Evolutionary conservation across 2,888 invertebrate species (phyloP), one percentile per base, ranked within the genome.

Genomic region (Pollenia angustigena): DNA sequence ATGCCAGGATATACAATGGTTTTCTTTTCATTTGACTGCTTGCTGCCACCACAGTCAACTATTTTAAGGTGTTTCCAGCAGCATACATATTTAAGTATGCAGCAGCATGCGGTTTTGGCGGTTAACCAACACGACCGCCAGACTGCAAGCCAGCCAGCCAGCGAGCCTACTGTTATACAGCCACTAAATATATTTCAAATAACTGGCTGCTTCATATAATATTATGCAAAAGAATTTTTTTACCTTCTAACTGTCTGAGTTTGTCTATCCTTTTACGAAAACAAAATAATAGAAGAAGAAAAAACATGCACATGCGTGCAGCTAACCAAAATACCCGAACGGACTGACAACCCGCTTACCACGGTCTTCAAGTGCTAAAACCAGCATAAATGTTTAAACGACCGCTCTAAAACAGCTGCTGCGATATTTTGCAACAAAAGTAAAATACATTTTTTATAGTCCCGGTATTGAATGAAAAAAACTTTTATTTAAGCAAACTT

Each of bases 241-340:
- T 69, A 62, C 81, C 69, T 71, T 75, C 74, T 75, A 75, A 79
- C 84, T 81, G 85, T 72, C 81, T 78, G 42, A 72, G 10, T 60
- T 32, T 6, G 16, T 64, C 23, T 68, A 72, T 75, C 62, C 50
- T 69, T n/a, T 69, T 71, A 42, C 56, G 71, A 68, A 54, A 69
- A 23, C 64, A 74, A 60, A 1, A 58, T n/a, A 52, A 54, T 18
- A 54, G 18, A 54, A 18, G 9, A 23, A 10, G 7, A 79, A 48
- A 78, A 69, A 80, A 80, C 46, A 54, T 78, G 58, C 60, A 78
- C 68, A 84, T 84, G 87, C 87, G 87, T 87, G 84, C 58, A 56
- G 32, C 2, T 48, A 68, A 56, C 40, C 42, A 54, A 52, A 62
- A 72, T 44, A 50, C 23, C 68, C 18, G 42, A 40, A 11, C 40